These are phyloP conservation scores for Rhopalosiphum maidis DNA, from an alignment of 1,140 invertebrate species.

Conservation along the genomic window DNA sequence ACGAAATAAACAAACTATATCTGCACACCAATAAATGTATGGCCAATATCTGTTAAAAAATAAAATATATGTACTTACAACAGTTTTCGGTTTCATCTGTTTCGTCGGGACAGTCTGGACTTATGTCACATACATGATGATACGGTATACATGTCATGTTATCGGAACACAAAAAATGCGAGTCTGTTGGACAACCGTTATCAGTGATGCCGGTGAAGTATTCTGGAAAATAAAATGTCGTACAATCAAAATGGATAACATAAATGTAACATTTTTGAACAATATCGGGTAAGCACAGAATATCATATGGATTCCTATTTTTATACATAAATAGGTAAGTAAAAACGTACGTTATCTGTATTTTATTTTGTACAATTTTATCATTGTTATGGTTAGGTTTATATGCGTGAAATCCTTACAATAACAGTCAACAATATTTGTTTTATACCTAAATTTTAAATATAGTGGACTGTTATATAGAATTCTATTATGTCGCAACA, in stretches of 20 bases:
- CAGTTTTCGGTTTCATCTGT: conserved; percentile 83
- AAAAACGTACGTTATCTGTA: background rate
- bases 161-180: conserved; percentile 68
- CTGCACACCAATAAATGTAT: background rate
- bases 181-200: conserved; percentile 45
- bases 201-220: conserved; percentile 46
- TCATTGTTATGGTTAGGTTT: no score
- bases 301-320: background rate
- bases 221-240: background rate
- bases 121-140: conserved; percentile 72
- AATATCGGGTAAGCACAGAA: background rate
- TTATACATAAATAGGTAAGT: background rate
- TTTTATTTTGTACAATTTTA: background rate
- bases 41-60: background rate
- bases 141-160: conserved; percentile 72
- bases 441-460: background rate
- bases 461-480: background rate
- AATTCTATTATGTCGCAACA: background rate
- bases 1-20: background rate
- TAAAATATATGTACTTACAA: conserved; percentile 66
- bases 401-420: background rate
- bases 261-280: background rate
- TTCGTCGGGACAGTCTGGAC: conserved; percentile 74
- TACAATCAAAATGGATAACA: background rate
- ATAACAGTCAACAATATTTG: background rate